Evolutionary conservation across 2,888 invertebrate species (phyloP).

Genomic region (Clivina fossor): DNA sequence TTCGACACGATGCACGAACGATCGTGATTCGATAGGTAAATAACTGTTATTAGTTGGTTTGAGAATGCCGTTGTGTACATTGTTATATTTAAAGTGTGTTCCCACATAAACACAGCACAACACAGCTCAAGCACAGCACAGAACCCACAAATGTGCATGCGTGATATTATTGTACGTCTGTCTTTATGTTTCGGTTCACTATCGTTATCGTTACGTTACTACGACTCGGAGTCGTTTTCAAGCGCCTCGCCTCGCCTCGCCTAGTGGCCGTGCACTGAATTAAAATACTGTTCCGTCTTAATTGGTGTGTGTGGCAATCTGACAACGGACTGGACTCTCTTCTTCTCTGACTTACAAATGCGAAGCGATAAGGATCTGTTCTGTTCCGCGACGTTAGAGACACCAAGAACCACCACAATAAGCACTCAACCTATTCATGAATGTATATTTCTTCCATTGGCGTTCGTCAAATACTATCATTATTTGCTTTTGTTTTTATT

Average conservation of each 20-base stretch:
- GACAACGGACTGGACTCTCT: slow-evolving; percentile 31
- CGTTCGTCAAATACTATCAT: no score
- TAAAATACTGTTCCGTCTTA: slow-evolving; percentile 28
- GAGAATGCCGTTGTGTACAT: slow-evolving; percentile 5
- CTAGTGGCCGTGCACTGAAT: slow-evolving; percentile 17
- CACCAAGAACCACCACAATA: slow-evolving; percentile 11
- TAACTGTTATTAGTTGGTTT: slow-evolving; percentile 21
- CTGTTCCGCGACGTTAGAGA: slow-evolving; percentile 25
- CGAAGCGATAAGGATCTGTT: slow-evolving; percentile 26
- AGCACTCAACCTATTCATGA: neutral
- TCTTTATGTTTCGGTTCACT: no score
- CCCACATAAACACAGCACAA: neutral
- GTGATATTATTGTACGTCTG: no score
- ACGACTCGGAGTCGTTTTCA: no score
- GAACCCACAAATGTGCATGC: neutral
- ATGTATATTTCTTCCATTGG: neutral
- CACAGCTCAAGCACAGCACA: neutral
- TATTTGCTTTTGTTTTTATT: no score
- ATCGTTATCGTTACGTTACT: no score
- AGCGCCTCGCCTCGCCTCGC: no score
- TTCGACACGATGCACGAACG: slow-evolving; percentile 8
- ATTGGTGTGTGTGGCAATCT: slow-evolving; percentile 33
- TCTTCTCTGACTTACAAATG: slow-evolving; percentile 25
- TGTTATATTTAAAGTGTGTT: slow-evolving; percentile 5
- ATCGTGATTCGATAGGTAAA: slow-evolving; percentile 17